Conservation (phyloP, 2,888 invertebrate species). For the Cantharis nigra region DNA sequence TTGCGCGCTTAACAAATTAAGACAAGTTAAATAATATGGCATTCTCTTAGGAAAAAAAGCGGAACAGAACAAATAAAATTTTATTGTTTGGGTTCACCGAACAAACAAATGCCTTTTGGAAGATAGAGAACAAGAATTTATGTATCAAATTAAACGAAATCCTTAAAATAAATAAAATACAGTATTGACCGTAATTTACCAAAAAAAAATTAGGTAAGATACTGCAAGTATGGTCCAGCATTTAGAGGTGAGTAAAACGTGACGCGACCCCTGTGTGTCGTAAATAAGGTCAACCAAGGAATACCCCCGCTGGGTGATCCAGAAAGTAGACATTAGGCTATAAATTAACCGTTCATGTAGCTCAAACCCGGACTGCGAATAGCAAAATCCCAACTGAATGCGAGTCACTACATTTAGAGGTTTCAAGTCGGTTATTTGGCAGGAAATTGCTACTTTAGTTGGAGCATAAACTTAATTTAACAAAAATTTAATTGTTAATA, state of each 20-base stretch:
- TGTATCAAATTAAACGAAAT: slow-evolving; percentile 22
- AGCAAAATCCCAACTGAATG: slow-evolving; percentile 25
- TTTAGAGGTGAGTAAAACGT: slow-evolving; percentile 29
- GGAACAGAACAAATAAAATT: slow-evolving; percentile 7
- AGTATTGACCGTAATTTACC: slow-evolving; percentile 24
- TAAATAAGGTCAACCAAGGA: slow-evolving; percentile 32
- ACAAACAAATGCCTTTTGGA: slow-evolving; percentile 9
- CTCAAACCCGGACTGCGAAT: slow-evolving; percentile 27
- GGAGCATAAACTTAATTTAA: neutral
- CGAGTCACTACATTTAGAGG: slow-evolving; percentile 23
- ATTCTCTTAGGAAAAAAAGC: neutral
- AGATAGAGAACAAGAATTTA: slow-evolving; percentile 16
- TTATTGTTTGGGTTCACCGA: neutral
- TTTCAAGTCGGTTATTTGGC: slow-evolving; percentile 11
- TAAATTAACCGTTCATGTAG: slow-evolving; percentile 28
- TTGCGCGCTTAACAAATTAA: neutral
- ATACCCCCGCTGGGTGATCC: slow-evolving; percentile 31
- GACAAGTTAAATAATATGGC: neutral
- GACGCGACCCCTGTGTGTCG: slow-evolving; percentile 27
- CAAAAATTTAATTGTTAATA: neutral
- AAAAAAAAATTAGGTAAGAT: slow-evolving; percentile 29
- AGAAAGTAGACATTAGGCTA: slow-evolving; percentile 28
- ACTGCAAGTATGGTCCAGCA: slow-evolving; percentile 20
- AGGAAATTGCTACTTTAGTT: neutral
- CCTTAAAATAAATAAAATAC: slow-evolving; percentile 25